Percentiles rank a stretch among this genome's conserved stretches.
phyloP scores from a whole-genome alignment of 2,113 vertebrate genomes.

The Ceyx melanurus region DNA sequence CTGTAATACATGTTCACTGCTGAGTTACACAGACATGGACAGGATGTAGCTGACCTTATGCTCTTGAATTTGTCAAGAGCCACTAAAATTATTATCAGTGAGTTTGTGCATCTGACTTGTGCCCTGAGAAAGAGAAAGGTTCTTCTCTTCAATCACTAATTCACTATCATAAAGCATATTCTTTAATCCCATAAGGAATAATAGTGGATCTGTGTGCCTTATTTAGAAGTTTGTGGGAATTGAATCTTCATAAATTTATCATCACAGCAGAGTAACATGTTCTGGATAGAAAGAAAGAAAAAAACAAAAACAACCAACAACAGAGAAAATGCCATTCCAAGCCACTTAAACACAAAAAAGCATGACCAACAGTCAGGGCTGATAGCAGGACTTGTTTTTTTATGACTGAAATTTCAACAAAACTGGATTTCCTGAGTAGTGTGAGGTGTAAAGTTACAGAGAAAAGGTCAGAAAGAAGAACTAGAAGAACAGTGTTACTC shows the following conservation, averaged over 20 bases:
- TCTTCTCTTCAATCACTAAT: neutral
- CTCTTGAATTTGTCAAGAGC: neutral
- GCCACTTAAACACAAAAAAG: neutral
- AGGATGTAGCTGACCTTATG: neutral
- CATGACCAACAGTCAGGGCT: neutral
- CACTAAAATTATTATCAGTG: neutral
- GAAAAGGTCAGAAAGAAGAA: neutral
- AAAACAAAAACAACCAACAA: too few relatives aligned
- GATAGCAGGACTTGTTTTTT: neutral
- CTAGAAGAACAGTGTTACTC: accelerated
- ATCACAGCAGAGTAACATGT: neutral
- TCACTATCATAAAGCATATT: neutral
- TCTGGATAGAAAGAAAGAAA: neutral
- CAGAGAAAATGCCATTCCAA: neutral
- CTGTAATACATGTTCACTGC: neutral
- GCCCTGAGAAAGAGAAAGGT: neutral
- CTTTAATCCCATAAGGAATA: neutral
- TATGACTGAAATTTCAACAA: neutral
- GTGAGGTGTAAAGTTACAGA: neutral
- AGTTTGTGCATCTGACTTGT: neutral
- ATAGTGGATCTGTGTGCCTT: neutral
- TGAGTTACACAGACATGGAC: neutral
- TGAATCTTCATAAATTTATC: neutral
- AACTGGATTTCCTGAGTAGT: neutral
- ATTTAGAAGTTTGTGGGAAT: neutral